Base-by-base conservation (phyloP, 2,113 vertebrate genomes). In the Actinemys pallida region DNA sequence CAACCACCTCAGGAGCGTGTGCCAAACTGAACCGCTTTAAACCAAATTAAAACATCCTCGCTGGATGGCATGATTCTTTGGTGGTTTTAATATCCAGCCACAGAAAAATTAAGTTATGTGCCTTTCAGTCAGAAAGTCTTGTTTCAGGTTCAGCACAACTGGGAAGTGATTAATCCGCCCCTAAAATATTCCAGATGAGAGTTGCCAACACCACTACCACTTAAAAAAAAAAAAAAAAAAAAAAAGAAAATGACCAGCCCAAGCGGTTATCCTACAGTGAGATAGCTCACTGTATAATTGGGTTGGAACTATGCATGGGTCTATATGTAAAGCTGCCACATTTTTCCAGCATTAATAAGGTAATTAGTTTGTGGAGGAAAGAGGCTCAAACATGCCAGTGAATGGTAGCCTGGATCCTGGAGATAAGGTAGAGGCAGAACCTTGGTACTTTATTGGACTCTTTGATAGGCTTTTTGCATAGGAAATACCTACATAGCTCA, bases 111-210 rank as follows among this genome's bases (percentile, higher is more conserved):
- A 90, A 95, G 87, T 97, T 97, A 96, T 0, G 42, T 83, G 81
- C 86, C 86, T 93, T 97, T 95, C 69, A 97, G 87, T 96, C 94
- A 93, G 69, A 96, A 96, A 91, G 79, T 54, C 88, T 92, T 95
- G 89, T 93, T 97, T 95, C 86, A 91, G 86, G 84, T 96, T 97
- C 94, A 97, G 72, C 65, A 96, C 83, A 97, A 97, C 92, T 94
- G 95, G 96, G 96, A 97, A 97, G 95, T 96, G 95, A 97, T 97
- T 97, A 96, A 97, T 97, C 96, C 93, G 85, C 57, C 72, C 90
- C 86, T 97, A 95, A 97, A 96, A 92, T 96, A 93, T 92, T 95
- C 96, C 97, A 97, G 93, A 96, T 96, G 96, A 96, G 86, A 91
- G n/a, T 72, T 72, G 65, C 65, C 65, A 72, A 39, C n/a, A 39